Base-by-base conservation (phyloP, 53 echinoderm and acorn worm genomes). In the Zoroaster sp. region DNA sequence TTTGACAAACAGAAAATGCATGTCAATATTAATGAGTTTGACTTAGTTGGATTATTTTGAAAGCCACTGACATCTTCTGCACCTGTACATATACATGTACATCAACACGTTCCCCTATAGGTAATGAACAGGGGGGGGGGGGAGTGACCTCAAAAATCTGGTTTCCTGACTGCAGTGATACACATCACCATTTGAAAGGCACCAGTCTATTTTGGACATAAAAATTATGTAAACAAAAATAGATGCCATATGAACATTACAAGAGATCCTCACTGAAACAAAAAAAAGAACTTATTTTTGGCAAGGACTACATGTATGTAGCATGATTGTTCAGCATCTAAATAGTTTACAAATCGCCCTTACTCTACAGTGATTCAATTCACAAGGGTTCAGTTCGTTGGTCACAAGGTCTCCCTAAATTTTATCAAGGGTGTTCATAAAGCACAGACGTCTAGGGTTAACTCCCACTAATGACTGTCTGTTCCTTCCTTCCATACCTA, bases 381-480 rank as follows among this genome's bases (percentile, higher is more conserved):
- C 75, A 47, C 30, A 3, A 44, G 17, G 47, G 46, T 10, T 30
- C 30, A 46, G 33, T 78, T 35, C 78, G 35, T 28, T 0, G 54
- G 8, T 38, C 55, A 30, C 59, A 39, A 80, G 82, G 66, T 67
- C 82, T 25, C 55, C 38, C 23, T 23, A 23, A 10, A 59, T 36
- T 59, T 78, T 55, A 34, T 52, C 32, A 12, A 49, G 38, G 63
- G 63, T 53, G 35, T 43, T 43, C 25, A 44, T 10, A 44, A 66
- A 32, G 43, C 35, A 45, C 66, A 82, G 82, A 82, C 68, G 82
- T 82, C 82, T 82, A 41, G 23, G 67, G 82, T 68, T 44, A 82
- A 82, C 82, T 82, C 82, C 82, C 82, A 37, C 40, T 68, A 43
- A 82, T 66, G 82, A 82, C 66, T 67, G 42, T 17, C 13, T 82